phyloP scores from a whole-genome alignment of 2,797 vertebrate genomes.

The Acrocephalus scirpaceus region DNA sequence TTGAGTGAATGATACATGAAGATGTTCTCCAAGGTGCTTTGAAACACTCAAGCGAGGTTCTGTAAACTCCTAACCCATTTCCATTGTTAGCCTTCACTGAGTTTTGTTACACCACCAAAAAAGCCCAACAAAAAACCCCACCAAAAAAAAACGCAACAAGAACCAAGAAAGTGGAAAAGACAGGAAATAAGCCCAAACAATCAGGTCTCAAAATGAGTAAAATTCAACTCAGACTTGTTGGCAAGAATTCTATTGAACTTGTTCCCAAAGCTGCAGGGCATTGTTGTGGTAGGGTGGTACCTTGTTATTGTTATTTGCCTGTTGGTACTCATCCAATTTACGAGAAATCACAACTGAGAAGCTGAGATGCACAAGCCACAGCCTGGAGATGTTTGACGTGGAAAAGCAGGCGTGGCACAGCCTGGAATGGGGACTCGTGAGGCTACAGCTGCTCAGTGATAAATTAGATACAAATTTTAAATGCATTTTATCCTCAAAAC shows the following conservation, averaged over 20 bases:
- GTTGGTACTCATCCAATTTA: background rate
- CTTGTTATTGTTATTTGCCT: background rate
- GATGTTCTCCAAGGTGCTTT: background rate
- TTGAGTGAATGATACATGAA: background rate
- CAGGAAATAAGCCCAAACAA: background rate
- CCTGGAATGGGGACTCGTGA: background rate
- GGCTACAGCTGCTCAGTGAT: background rate
- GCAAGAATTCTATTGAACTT: background rate
- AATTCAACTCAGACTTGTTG: background rate
- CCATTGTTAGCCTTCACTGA: background rate
- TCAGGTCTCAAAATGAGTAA: constrained; percentile 11
- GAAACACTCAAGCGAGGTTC: background rate
- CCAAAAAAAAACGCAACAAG: background rate
- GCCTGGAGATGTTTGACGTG: background rate
- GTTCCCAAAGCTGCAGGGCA: background rate
- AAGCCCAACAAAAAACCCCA: background rate
- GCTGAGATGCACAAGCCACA: background rate
- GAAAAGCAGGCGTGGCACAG: background rate
- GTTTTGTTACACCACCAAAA: background rate
- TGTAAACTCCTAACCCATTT: background rate
- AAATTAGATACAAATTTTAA: background rate
- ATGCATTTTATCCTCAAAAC: background rate
- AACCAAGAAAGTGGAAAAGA: background rate
- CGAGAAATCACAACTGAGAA: background rate
- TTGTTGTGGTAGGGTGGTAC: background rate